phyloP scores from a whole-genome alignment of 2,113 vertebrate species.

The Peromyscus maniculatus region DNA sequence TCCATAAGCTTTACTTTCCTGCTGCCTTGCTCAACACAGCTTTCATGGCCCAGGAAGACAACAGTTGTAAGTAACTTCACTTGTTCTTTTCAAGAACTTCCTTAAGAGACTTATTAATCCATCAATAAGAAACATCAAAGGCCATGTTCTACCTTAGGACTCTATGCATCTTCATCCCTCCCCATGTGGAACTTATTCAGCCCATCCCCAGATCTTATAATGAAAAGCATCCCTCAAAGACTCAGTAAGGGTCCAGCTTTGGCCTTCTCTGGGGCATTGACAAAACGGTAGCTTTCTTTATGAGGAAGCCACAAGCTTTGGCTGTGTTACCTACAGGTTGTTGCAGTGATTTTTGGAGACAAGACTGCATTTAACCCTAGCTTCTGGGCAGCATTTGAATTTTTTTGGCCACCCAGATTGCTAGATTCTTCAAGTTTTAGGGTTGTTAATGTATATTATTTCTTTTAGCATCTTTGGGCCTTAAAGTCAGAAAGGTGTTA shows the following conservation, averaged over 20 bases:
- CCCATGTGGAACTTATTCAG: too few species aligned
- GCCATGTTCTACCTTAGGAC: neutral
- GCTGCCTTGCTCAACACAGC: neutral
- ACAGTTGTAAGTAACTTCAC: neutral
- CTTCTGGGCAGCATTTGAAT: neutral
- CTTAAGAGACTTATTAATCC: neutral
- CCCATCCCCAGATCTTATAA: neutral
- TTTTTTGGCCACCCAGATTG: neutral
- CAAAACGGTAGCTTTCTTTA: neutral
- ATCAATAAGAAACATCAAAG: conserved; percentile 8
- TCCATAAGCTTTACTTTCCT: too few species aligned
- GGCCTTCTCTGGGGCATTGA: neutral
- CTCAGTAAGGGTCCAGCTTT: neutral
- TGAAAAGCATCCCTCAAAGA: neutral
- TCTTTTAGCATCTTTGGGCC: neutral
- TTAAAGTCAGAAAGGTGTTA: neutral
- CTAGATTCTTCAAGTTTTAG: neutral
- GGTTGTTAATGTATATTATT: conserved; percentile 1
- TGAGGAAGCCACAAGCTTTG: fast-evolving
- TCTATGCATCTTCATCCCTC: neutral
- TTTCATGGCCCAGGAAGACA: neutral
- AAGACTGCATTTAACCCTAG: neutral
- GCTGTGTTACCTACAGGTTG: neutral
- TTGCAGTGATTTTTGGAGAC: neutral
- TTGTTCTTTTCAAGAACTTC: neutral